These are phyloP conservation scores for Drosophila eohydei DNA, from an alignment of 2,888 invertebrate species.

Conservation along the genomic window DNA sequence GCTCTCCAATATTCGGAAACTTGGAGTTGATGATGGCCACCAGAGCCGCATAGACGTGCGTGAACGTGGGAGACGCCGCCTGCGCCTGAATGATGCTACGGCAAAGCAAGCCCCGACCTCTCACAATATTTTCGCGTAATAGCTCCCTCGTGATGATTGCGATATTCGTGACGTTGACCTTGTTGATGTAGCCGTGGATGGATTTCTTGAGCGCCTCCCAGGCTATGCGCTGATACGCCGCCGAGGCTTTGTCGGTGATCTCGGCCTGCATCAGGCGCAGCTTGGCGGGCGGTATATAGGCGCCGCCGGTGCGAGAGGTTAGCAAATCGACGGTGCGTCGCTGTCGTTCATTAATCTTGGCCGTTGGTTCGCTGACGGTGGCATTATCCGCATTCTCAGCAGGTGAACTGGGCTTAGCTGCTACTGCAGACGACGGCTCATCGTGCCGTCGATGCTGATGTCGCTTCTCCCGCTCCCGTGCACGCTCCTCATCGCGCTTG, in stretches of 20 bases:
- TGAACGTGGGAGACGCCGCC: constrained; percentile 98
- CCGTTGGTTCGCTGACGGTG: constrained; percentile 72
- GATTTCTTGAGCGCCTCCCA: constrained; percentile 99
- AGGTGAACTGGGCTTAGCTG: neutral
- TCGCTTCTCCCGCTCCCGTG: constrained; percentile 65
- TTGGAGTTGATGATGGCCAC: constrained; percentile 98
- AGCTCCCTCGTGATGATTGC: constrained; percentile 95
- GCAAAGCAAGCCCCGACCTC: constrained; percentile 96
- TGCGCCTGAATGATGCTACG: constrained; percentile 98
- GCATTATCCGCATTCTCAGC: constrained; percentile 68
- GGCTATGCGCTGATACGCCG: constrained; percentile 97
- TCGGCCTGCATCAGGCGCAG: constrained; percentile 97
- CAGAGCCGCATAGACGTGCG: constrained; percentile 98
- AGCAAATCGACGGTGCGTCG: constrained; percentile 87
- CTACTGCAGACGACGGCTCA: neutral
- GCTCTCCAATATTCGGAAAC: constrained; percentile 98
- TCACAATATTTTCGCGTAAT: constrained; percentile 96
- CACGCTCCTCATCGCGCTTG: constrained; percentile 59
- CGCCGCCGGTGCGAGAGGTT: constrained; percentile 95
- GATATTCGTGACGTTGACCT: constrained; percentile 98
- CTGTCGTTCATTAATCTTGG: constrained; percentile 83
- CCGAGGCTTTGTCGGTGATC: constrained; percentile 97
- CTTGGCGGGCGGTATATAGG: constrained; percentile 99
- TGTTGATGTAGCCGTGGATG: constrained; percentile 98
- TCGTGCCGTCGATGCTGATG: constrained; percentile 40